phyloP scores from a whole-genome alignment of 53 echinoderm and acorn worm genomes.

The Hippasteria phrygiana region DNA sequence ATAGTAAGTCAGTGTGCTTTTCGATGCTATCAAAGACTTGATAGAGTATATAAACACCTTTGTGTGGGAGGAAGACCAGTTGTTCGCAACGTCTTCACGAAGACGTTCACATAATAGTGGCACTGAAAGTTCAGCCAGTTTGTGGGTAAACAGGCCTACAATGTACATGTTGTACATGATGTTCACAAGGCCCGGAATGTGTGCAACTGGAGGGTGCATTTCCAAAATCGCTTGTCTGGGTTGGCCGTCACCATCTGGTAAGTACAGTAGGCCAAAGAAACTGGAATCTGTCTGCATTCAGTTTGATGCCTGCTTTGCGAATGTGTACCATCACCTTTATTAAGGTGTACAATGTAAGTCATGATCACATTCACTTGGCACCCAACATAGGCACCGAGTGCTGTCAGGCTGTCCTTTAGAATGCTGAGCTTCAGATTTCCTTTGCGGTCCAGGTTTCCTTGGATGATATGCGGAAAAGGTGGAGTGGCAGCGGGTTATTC shows the following conservation, averaged over 20 bases:
- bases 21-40: conserved; percentile 12
- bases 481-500: conserved; percentile 7
- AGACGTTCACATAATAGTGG: conserved; percentile 19
- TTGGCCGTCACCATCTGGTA: not conserved
- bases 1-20: conserved; percentile 59
- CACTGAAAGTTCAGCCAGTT: conserved; percentile 49
- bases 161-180: too few species aligned
- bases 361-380: too few species aligned
- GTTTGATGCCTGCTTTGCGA: not conserved
- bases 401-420: not conserved
- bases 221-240: conserved; percentile 16
- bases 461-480: conserved; percentile 46
- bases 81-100: conserved; percentile 14
- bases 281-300: not conserved
- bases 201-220: conserved; percentile 59
- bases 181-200: conserved; percentile 53
- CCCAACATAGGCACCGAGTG: conserved; percentile 6
- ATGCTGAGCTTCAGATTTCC: conserved; percentile 14
- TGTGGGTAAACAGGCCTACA: conserved; percentile 52
- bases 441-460: conserved; percentile 33
- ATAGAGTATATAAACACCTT: conserved; percentile 11
- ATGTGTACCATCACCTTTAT: too few species aligned
- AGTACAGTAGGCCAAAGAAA: too few species aligned
- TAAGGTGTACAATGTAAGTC: too few species aligned
- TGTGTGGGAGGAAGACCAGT: conserved; percentile 38